These are phyloP conservation scores for Dicranocentrus wangi DNA, from an alignment of 2,888 invertebrate genomes.

Conservation along the genomic window DNA sequence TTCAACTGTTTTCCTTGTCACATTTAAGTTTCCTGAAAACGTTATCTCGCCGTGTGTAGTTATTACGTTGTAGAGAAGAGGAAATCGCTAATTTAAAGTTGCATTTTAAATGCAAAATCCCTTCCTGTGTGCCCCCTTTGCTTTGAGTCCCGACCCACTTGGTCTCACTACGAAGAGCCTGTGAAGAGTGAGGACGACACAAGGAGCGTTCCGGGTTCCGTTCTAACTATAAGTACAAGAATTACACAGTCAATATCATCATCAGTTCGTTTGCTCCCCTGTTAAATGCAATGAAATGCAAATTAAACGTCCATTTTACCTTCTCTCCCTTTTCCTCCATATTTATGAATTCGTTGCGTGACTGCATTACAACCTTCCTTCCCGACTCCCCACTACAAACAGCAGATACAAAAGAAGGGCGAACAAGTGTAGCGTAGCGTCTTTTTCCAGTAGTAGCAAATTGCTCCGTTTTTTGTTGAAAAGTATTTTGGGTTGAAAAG, in stretches of 20 bases:
- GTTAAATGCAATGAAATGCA: slow-evolving; percentile 59
- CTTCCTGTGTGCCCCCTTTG: slow-evolving; percentile 19
- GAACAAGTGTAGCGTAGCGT: too few species aligned
- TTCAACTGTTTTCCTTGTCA: background rate
- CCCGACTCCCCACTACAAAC: background rate
- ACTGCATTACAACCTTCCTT: too few species aligned
- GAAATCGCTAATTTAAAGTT: slow-evolving; percentile 52
- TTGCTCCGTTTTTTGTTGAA: background rate
- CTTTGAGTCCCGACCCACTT: background rate
- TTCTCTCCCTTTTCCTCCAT: slow-evolving; percentile 16
- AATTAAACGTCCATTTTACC: slow-evolving; percentile 49
- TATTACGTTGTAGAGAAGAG: slow-evolving; percentile 22
- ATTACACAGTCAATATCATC: slow-evolving; percentile 11
- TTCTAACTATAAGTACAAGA: background rate
- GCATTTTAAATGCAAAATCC: slow-evolving; percentile 54
- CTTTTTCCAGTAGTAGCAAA: background rate
- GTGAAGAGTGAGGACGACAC: too few species aligned
- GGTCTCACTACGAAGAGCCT: background rate
- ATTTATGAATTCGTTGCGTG: slow-evolving; percentile 11
- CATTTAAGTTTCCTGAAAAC: slow-evolving; percentile 28
- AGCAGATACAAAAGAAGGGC: too few species aligned
- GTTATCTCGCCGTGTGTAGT: background rate
- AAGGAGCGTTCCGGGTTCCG: too few species aligned
- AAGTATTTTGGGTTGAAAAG: too few species aligned
- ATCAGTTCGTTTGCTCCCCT: slow-evolving; percentile 28